phyloP scores from a whole-genome alignment of 1,140 invertebrate species.

The Euschistus heros region DNA sequence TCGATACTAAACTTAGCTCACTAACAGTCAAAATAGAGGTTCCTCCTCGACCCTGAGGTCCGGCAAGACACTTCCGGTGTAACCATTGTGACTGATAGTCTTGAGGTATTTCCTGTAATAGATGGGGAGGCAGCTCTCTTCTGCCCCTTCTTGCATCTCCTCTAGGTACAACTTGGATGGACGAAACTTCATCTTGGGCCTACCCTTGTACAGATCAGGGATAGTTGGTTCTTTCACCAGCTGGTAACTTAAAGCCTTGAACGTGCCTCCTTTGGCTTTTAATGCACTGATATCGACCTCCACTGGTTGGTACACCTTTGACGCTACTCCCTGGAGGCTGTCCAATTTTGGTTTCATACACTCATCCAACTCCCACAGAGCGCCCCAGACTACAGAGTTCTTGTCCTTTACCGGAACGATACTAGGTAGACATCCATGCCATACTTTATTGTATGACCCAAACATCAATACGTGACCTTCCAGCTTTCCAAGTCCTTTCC shows the following conservation, averaged over 20 bases:
- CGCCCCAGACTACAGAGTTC: neutral
- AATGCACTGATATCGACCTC: constrained; percentile 8
- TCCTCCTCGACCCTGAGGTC: constrained; percentile 19
- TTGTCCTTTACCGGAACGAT: neutral
- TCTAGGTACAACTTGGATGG: constrained; percentile 24
- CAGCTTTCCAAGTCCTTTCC: constrained; percentile 21
- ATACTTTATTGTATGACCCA: neutral
- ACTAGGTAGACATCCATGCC: constrained; percentile 13
- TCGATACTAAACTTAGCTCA: too few relatives aligned
- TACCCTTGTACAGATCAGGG: neutral
- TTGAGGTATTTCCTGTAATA: constrained; percentile 22
- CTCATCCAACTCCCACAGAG: constrained; percentile 23
- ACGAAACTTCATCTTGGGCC: constrained; percentile 16
- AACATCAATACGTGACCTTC: neutral
- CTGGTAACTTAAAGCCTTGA: constrained; percentile 19
- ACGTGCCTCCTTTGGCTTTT: constrained; percentile 11
- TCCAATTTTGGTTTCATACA: constrained; percentile 17
- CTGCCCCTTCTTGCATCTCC: constrained; percentile 23
- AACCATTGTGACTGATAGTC: constrained; percentile 21
- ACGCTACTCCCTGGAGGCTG: constrained; percentile 18
- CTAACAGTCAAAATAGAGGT: too few relatives aligned
- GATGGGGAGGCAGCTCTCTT: constrained; percentile 21
- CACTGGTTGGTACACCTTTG: constrained; percentile 12
- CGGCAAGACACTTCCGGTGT: constrained; percentile 23
- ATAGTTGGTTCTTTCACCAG: neutral